Conservation (phyloP, 2,113 vertebrate genomes). For the Syngnathus typhle region DNA sequence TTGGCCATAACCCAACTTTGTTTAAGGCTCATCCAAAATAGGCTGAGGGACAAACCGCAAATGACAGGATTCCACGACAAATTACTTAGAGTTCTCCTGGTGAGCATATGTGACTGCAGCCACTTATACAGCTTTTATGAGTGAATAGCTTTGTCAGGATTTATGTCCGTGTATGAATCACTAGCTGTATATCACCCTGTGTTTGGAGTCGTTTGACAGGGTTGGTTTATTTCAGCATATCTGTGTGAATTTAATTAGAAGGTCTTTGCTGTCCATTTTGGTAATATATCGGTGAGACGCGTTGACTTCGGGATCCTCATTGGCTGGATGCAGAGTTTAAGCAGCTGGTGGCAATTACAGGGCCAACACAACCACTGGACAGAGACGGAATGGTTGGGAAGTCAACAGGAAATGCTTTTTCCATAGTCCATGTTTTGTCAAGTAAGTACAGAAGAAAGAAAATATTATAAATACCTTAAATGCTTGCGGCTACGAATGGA, state of each 20-base stretch:
- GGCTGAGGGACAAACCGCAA: constrained; percentile 59
- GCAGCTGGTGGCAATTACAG: constrained; percentile 61
- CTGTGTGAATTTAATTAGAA: constrained; percentile 69
- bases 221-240: constrained; percentile 60
- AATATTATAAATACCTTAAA: constrained; percentile 10
- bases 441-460: constrained; percentile 58
- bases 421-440: constrained; percentile 59
- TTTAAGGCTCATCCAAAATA: constrained; percentile 59
- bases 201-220: constrained; percentile 56
- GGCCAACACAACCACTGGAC: constrained; percentile 60
- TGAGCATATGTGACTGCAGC: constrained; percentile 46
- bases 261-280: constrained; percentile 55
- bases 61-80: constrained; percentile 60
- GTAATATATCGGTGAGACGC: constrained; percentile 62
- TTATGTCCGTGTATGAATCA: constrained; percentile 50
- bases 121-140: constrained; percentile 54
- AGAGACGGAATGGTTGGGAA: constrained; percentile 46
- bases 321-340: constrained; percentile 51
- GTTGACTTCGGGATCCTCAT: constrained; percentile 51
- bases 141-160: constrained; percentile 45
- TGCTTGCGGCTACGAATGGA: constrained; percentile 45
- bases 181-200: constrained; percentile 45
- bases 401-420: constrained; percentile 61
- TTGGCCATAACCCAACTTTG: constrained; percentile 52
- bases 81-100: constrained; percentile 58